Percentiles rank a stretch among this genome's conserved stretches.
Conservation (phyloP, 2,113 vertebrate genomes). For the Cavia aperea region DNA sequence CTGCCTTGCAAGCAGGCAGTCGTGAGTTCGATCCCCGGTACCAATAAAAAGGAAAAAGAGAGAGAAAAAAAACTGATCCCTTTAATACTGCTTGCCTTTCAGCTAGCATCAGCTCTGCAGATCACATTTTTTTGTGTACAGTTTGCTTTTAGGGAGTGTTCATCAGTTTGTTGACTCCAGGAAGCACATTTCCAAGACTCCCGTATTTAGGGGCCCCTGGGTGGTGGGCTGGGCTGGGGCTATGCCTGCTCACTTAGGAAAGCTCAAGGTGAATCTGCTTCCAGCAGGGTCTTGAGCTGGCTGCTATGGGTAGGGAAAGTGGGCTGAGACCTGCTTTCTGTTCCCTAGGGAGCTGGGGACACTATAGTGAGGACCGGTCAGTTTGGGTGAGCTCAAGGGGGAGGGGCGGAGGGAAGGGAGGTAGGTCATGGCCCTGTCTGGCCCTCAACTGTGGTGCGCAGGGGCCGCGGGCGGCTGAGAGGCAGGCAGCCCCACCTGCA, state of each 20-base stretch:
- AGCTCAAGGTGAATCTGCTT: neutral
- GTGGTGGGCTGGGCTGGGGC: neutral
- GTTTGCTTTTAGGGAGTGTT: neutral
- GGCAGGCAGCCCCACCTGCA: neutral
- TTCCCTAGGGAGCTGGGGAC: neutral
- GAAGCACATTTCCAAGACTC: neutral
- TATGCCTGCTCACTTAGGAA: neutral
- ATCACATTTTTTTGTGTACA: neutral
- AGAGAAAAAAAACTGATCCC: neutral
- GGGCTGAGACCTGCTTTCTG: neutral
- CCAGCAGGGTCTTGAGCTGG: neutral
- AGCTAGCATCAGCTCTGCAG: neutral
- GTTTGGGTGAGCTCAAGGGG: neutral
- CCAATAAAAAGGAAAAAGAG: too few species aligned
- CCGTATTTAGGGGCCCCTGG: neutral
- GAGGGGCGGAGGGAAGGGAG: rapidly evolving
- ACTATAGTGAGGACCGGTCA: rapidly evolving
- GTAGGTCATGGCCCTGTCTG: neutral
- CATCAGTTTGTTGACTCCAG: neutral
- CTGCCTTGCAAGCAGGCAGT: too few species aligned
- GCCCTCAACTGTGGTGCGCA: neutral
- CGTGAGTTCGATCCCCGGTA: too few species aligned
- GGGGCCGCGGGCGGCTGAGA: neutral
- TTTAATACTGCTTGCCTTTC: neutral
- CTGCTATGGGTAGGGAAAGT: neutral